These are phyloP conservation scores for Beroe ovata DNA, from an alignment of 37 sponge, comb jelly and placozoan species.

Conservation along the genomic window DNA sequence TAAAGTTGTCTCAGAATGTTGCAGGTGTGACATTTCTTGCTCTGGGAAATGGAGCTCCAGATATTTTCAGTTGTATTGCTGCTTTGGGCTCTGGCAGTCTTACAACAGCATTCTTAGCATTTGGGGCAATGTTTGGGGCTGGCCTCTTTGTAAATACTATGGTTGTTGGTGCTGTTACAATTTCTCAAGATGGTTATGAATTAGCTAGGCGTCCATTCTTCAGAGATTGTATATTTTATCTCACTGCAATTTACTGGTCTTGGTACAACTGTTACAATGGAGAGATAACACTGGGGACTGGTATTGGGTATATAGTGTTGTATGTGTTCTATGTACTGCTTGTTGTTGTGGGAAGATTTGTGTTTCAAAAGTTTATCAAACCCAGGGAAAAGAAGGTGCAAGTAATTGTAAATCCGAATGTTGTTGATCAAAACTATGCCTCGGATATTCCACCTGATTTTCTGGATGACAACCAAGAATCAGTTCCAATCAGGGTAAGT, in stretches of 20 bases:
- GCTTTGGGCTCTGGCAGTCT: conserved; percentile 7
- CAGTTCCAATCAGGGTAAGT: neutral
- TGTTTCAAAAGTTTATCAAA: conserved; percentile 81
- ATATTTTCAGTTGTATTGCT: conserved; percentile 91
- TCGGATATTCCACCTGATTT: neutral
- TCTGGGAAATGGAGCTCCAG: conserved; percentile 95
- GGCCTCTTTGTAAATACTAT: conserved; percentile 95
- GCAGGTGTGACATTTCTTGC: conserved; percentile 97
- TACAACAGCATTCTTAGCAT: conserved; percentile 72
- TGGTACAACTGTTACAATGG: conserved; percentile 85
- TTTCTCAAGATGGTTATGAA: conserved; percentile 74
- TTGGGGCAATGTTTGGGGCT: conserved; percentile 97
- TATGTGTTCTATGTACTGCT: conserved; percentile 87
- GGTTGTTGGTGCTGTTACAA: conserved; percentile 83
- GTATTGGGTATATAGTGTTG: conserved; percentile 79
- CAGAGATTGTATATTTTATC: conserved; percentile 91
- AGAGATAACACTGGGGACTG: conserved; percentile 70
- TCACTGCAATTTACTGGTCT: conserved; percentile 81
- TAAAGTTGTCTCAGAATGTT: conserved; percentile 88
- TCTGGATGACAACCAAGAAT: neutral
- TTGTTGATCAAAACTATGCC: neutral
- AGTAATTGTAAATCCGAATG: neutral
- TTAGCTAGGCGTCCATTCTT: conserved; percentile 91
- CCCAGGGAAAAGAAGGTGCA: neutral
- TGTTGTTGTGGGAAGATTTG: conserved; percentile 83